Evolutionary conservation across 1,140 invertebrate genomes (phyloP).

Genomic region (Pseudobourletiella spinata): DNA sequence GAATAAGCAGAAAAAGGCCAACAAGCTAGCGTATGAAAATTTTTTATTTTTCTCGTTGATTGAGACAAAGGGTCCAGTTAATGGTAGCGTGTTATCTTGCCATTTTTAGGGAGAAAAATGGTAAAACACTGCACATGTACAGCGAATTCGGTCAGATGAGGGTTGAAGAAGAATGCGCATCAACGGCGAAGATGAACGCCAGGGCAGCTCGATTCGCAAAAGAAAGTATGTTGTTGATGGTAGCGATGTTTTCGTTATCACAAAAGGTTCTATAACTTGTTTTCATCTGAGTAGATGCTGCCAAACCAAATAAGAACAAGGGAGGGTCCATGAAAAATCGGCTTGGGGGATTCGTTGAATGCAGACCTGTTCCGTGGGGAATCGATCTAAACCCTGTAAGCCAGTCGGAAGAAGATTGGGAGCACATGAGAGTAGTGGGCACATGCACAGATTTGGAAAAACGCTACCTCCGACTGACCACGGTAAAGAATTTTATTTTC

Average conservation of each 20-base stretch:
- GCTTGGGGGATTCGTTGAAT: constrained; percentile 30
- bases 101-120: constrained; percentile 8
- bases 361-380: constrained; percentile 39
- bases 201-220: constrained; percentile 72
- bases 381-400: constrained; percentile 46
- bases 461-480: constrained; percentile 84
- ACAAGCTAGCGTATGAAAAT: constrained; percentile 6
- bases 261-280: background rate
- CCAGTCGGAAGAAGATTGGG: constrained; percentile 40
- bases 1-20: constrained; percentile 43
- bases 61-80: background rate
- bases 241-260: no score
- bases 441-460: constrained; percentile 89
- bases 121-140: constrained; percentile 49
- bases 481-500: constrained; percentile 51
- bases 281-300: constrained; percentile 3
- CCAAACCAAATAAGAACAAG: constrained; percentile 46
- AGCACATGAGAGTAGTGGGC: constrained; percentile 57
- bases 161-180: constrained; percentile 45
- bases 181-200: constrained; percentile 59
- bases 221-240: constrained; percentile 25
- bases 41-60: background rate
- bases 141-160: constrained; percentile 51
- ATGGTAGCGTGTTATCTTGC: background rate
- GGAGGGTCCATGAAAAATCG: constrained; percentile 27